Conservation (phyloP, 2,888 invertebrate genomes). For the Drosophila robusta region DNA sequence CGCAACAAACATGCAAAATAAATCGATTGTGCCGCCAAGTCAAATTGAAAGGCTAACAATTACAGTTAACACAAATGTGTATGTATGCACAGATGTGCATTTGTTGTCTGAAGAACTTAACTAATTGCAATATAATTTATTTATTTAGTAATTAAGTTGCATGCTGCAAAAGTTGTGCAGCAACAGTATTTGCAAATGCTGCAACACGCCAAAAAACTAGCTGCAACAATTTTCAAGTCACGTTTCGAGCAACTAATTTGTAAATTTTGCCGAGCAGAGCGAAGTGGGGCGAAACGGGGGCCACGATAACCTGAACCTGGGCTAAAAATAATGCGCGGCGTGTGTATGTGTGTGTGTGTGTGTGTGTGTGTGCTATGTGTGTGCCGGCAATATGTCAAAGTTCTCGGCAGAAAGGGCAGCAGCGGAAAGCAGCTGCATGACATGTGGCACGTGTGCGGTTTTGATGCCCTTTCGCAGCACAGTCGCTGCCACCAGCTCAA, state of each 20-base stretch:
- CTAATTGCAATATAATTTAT: slow-evolving; percentile 75
- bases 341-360: slow-evolving; percentile 1
- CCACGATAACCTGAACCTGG: slow-evolving; percentile 14
- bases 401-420: slow-evolving; percentile 33
- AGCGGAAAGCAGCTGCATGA: slow-evolving; percentile 51
- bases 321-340: slow-evolving; percentile 20
- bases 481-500: slow-evolving; percentile 28
- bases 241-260: slow-evolving; percentile 79
- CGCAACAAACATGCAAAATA: slow-evolving; percentile 16
- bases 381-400: slow-evolving; percentile 68
- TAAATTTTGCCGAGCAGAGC: slow-evolving; percentile 67
- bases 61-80: slow-evolving; percentile 7
- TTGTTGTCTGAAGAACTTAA: slow-evolving; percentile 35
- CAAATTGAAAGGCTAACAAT: slow-evolving; percentile 16
- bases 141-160: slow-evolving; percentile 75
- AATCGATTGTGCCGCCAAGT: slow-evolving; percentile 20
- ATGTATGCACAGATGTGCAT: slow-evolving; percentile 4
- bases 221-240: slow-evolving; percentile 64
- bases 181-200: slow-evolving; percentile 24
- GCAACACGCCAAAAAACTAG: slow-evolving; percentile 37
- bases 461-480: slow-evolving; percentile 65
- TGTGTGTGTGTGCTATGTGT: slow-evolving; percentile 11
- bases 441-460: slow-evolving; percentile 77
- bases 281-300: slow-evolving; percentile 21
- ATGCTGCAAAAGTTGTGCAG: slow-evolving; percentile 56